Percentiles rank a stretch among this genome's conserved stretches.
phyloP scores from a whole-genome alignment of 2,797 vertebrate genomes.

The Acropternis orthonyx region DNA sequence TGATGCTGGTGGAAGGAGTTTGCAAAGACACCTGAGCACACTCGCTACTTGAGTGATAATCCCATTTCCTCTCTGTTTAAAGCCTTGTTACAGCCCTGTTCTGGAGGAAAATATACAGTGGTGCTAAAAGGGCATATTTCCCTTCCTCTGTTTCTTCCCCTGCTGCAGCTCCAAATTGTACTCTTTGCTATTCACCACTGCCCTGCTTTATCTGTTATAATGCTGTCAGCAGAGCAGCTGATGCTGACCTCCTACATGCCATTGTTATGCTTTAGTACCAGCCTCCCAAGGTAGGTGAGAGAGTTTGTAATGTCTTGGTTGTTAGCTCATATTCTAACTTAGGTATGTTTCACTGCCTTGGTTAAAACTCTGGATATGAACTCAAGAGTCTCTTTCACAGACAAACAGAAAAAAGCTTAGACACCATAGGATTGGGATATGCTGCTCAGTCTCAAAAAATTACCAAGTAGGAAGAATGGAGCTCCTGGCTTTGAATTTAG shows the following conservation, averaged over 20 bases:
- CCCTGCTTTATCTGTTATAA: neutral
- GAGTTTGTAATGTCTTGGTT: conserved; percentile 3
- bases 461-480: neutral
- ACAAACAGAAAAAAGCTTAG: neutral
- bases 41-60: neutral
- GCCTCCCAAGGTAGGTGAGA: neutral
- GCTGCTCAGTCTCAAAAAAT: neutral
- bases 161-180: neutral
- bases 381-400: neutral
- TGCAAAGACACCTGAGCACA: neutral
- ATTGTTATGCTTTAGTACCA: neutral
- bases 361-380: conserved; percentile 35
- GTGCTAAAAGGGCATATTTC: neutral
- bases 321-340: conserved; percentile 2
- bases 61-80: neutral
- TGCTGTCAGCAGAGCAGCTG: neutral
- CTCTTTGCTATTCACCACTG: neutral
- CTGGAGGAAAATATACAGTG: neutral
- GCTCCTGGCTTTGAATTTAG: neutral
- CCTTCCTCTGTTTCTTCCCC: neutral
- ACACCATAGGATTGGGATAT: neutral
- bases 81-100: neutral
- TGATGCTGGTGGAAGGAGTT: neutral
- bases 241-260: neutral
- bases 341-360: neutral